phyloP scores from a whole-genome alignment of 1,140 invertebrate genomes.

The Drosophila busckii region DNA sequence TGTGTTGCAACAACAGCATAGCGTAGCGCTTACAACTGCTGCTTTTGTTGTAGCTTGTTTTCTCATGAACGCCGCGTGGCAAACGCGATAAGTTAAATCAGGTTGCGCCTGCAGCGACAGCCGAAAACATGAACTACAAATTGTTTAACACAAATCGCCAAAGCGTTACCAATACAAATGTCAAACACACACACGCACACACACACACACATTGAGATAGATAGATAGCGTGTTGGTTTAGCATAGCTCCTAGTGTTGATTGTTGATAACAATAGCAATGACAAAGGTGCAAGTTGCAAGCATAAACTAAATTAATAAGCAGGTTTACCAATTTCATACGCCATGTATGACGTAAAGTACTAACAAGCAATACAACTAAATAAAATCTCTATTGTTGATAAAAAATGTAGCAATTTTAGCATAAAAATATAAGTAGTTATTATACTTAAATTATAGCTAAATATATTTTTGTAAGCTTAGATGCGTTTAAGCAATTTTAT shows the following conservation, averaged over 20 bases:
- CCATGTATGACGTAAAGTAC: too few relatives aligned
- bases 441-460: too few relatives aligned
- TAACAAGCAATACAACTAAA: too few relatives aligned
- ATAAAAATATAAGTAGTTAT: too few relatives aligned
- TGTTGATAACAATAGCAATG: slow-evolving; percentile 21
- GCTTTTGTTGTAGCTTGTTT: slow-evolving; percentile 34
- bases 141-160: slow-evolving; percentile 68
- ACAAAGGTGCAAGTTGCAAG: slow-evolving; percentile 15
- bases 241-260: slow-evolving; percentile 11
- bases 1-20: background rate
- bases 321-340: too few relatives aligned
- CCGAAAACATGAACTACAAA: slow-evolving; percentile 69
- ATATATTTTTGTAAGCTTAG: too few relatives aligned
- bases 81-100: slow-evolving; percentile 69
- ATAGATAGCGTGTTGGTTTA: background rate
- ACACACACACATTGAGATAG: too few relatives aligned
- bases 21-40: slow-evolving; percentile 5
- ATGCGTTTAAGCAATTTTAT: too few relatives aligned
- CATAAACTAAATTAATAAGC: too few relatives aligned
- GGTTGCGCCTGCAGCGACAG: slow-evolving; percentile 45
- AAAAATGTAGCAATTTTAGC: too few relatives aligned
- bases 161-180: background rate
- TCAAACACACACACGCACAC: too few relatives aligned
- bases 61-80: slow-evolving; percentile 49
- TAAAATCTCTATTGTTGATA: too few relatives aligned